Base-by-base conservation (phyloP, 2,113 vertebrate genomes). In the Kobus ellipsiprymnus region DNA sequence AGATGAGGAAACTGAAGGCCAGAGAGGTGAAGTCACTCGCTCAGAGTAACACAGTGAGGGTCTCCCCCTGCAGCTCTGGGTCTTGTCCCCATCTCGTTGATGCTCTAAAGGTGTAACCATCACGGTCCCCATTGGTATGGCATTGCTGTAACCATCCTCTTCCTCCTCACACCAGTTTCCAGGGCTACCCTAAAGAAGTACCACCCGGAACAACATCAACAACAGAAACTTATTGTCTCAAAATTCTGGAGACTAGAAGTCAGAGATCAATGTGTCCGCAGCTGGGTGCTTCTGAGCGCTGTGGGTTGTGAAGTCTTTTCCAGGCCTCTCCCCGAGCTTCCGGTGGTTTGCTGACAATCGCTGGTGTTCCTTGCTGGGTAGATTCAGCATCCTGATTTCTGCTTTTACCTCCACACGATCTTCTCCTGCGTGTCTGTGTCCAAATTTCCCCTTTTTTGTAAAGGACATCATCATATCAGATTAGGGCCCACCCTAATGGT, bases 401-500 rank as follows among this genome's bases (percentile, higher is more conserved):
- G 48, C 30, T 52, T 60, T 77, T 11, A 5, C 16, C 0, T 27
- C 84, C 30, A 16, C 15, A 0, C 0, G 3, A 36, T 0, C 0
- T 62, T 57, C 27, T 91, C 19, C 48, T 44, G 17, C 3, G 7
- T 67, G 23, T 92, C 55, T 88, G 77, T 50, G 30, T 54, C 23
- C 19, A n/a, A 13, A n/a, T 74, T 17, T 6, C 2, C 17, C 19
- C 7, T 10, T 25, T 36, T 67, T 23, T 23, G 19, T 67, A 90
- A 92, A 74, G 54, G 60, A 83, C 29, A 4, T 4, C 1, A 19
- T 71, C 29, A 27, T 19, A 21, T 4, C 29, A 33, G 29, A n/a
- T 59, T 21, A 19, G 52, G 57, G 36, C 1, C 44, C n/a, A 11
- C 6, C 3, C 11, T 11, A 3, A 52, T 25, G 62, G 54, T 2